Evolutionary conservation across 2,888 invertebrate genomes (phyloP).

Genomic region (Epistrophe eligans): DNA sequence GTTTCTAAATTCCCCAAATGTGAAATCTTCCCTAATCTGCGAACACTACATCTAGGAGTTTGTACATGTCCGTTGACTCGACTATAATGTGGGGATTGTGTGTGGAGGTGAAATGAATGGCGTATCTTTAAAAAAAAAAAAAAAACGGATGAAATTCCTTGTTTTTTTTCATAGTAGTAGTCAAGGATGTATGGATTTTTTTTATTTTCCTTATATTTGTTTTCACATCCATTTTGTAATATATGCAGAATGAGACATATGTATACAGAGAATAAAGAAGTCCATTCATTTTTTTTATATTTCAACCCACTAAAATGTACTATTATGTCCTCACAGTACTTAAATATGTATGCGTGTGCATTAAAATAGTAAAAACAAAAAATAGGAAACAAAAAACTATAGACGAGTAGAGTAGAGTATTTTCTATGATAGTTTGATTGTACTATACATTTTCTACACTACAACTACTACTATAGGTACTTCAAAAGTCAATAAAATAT

Average conservation of each 20-base stretch:
- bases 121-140: constrained; percentile 23
- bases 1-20: not conserved
- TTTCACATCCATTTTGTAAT: constrained; percentile 1
- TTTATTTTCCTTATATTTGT: not conserved
- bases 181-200: constrained; percentile 60
- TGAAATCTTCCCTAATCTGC: not conserved
- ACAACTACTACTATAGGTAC: constrained; percentile 35
- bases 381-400: not conserved
- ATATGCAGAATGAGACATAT: not conserved
- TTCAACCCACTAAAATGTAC: not conserved
- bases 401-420: constrained; percentile 9
- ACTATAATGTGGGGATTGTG: not conserved
- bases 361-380: constrained; percentile 11
- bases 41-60: not conserved
- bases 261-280: not conserved
- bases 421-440: constrained; percentile 23
- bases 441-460: not conserved
- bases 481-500: constrained; percentile 55
- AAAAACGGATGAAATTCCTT: constrained; percentile 58
- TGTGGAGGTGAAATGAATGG: constrained; percentile 31
- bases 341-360: not conserved
- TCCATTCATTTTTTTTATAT: not conserved
- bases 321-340: not conserved
- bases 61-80: not conserved
- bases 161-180: constrained; percentile 31